Conservation (phyloP, 2,797 vertebrate genomes). For the Myiotriccus ornatus region DNA sequence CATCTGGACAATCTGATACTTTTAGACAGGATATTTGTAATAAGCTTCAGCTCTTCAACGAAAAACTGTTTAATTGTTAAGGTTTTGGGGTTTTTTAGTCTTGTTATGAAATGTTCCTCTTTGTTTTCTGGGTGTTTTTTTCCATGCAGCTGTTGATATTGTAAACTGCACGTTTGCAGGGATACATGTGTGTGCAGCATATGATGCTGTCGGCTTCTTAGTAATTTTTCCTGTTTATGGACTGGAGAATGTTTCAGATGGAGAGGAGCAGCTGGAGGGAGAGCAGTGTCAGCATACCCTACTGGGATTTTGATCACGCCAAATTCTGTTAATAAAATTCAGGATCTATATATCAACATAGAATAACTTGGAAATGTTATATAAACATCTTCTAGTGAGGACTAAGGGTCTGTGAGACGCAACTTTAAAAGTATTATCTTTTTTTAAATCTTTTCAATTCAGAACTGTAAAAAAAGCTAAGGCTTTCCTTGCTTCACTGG, state of each 20-base stretch:
- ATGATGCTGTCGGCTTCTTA: neutral
- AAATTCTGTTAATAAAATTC: slow-evolving; percentile 47
- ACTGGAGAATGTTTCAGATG: neutral
- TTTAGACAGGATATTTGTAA: neutral
- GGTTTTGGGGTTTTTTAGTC: neutral
- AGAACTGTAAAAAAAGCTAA: neutral
- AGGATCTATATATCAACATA: slow-evolving; percentile 22
- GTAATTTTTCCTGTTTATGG: slow-evolving; percentile 46
- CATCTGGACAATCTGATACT: neutral
- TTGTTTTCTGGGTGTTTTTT: neutral
- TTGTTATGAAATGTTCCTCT: slow-evolving; percentile 6
- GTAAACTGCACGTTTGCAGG: slow-evolving; percentile 17
- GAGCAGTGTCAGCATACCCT: slow-evolving; percentile 23
- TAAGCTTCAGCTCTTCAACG: neutral
- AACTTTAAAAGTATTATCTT: neutral
- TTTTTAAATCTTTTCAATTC: neutral
- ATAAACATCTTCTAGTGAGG: neutral
- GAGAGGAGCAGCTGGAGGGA: slow-evolving; percentile 43
- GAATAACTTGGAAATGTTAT: slow-evolving; percentile 35
- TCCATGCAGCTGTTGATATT: slow-evolving; percentile 38
- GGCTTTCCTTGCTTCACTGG: neutral
- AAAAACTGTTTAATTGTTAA: neutral
- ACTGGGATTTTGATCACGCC: slow-evolving; percentile 32
- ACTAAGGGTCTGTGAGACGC: neutral
- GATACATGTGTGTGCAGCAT: neutral